Base-by-base conservation (phyloP, 2,113 vertebrate genomes). In the Arenaria interpres region DNA sequence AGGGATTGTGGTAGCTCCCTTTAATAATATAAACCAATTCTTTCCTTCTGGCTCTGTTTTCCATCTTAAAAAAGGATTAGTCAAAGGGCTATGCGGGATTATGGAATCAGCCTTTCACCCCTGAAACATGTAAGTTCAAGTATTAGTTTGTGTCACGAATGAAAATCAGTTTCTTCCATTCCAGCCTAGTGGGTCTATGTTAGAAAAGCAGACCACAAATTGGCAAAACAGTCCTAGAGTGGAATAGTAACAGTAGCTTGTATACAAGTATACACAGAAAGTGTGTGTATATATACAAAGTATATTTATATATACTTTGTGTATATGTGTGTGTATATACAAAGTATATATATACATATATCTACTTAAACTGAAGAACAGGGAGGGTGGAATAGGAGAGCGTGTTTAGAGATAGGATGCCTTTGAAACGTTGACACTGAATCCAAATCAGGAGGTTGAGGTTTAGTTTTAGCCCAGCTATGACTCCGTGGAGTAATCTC, bases 21-120 rank as follows among this genome's bases (percentile, higher is more conserved):
- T 92, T 73, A 95, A 87, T 75, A 74, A 92, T 46, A 85, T 73
- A 95, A 97, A 67, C 48, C 53, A 93, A 95, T 95, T 96, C 73
- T 89, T 91, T 91, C 79, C 89, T 95, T 87, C 69, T 82, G 53
- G 45, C 57, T 93, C 85, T 63, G 59, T 76, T 90, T 93, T 93
- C 37, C 82, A 77, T 77, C 62, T 89, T 89, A 89, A 89, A 94
- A 94, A 89, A 74, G 69, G 50, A 92, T 95, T 95, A 95, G 57
- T 79, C 63, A 85, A 87, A 72, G 81, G 62, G 84, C 88, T 84
- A 76, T 41, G 33, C 4, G 14, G 85, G 46, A 86, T 90, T 93
- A 87, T 57, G 57, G 88, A 94, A 92, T 91, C 73, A 95, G 64
- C 80, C 77, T 93, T 94, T 97, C 77, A 87, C 69, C 73, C 48